Evolutionary conservation across 2,113 vertebrate species (phyloP).

Genomic region (Etheostoma spectabile): DNA sequence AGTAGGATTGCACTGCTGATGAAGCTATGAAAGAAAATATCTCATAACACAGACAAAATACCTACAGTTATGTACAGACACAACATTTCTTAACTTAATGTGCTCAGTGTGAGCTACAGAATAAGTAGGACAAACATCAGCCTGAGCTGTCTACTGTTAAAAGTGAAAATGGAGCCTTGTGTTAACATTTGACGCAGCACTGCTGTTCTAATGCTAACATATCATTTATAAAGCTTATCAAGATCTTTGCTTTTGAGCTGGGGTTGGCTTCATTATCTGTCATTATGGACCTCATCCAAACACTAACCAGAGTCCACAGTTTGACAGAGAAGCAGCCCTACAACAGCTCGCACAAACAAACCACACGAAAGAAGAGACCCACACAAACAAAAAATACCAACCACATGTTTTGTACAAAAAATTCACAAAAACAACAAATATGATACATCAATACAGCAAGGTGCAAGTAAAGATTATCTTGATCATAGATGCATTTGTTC

Average conservation of each 20-base stretch:
- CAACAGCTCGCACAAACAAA: slow-evolving; percentile 25
- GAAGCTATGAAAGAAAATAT: slow-evolving; percentile 26
- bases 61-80: slow-evolving; percentile 44
- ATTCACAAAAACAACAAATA: not conserved
- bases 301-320: slow-evolving; percentile 67
- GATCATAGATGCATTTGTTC: not conserved
- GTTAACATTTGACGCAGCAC: slow-evolving; percentile 55
- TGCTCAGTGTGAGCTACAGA: slow-evolving; percentile 44
- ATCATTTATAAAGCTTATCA: slow-evolving; percentile 64
- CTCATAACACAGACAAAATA: slow-evolving; percentile 43
- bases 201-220: slow-evolving; percentile 56
- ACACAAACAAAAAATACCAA: not conserved
- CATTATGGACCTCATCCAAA: slow-evolving; percentile 69
- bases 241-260: slow-evolving; percentile 51
- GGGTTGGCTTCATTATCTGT: slow-evolving; percentile 62
- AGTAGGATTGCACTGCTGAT: slow-evolving; percentile 57
- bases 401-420: not conserved
- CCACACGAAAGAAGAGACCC: slow-evolving; percentile 41
- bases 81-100: slow-evolving; percentile 29
- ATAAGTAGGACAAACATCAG: slow-evolving; percentile 59
- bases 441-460: not conserved
- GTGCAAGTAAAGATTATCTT: not conserved
- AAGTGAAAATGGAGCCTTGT: slow-evolving; percentile 46
- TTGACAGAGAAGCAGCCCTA: slow-evolving; percentile 36
- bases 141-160: slow-evolving; percentile 37